Base-by-base conservation (phyloP, 64 coral and sea anemone genomes). In the Platygyra sinensis region DNA sequence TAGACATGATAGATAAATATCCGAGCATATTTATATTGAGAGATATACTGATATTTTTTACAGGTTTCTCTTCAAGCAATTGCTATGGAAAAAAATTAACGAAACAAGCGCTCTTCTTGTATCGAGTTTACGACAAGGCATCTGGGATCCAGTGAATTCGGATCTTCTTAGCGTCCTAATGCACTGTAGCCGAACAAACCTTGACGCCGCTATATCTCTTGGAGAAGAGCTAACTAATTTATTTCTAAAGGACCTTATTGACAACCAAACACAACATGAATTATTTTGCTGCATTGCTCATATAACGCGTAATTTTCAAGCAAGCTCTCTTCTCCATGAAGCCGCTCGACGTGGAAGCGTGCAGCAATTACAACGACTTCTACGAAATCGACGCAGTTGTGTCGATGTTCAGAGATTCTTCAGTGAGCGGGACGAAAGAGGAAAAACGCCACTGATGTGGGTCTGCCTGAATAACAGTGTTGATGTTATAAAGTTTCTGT, bases 401-500 rank as follows among this genome's bases (percentile, higher is more conserved):
- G 38, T 39, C 38, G 76, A 78, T 24, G 50, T 78, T 7, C 39
- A n/a, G n/a, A n/a, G n/a, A n/a, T n/a, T n/a, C n/a, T n/a, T n/a
- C n/a, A n/a, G n/a, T n/a, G n/a, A n/a, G 27, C 9, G 20, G 9
- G 22, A 78, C 49, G 50, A 25, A 50, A 25, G 24, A 54, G 46
- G 50, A n/a, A 77, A 25, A 52, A 77, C 75, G 0, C 20, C 76
- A 5, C 50, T 78, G 0, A 54, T 78, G 76, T 78, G 76, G 76
- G 42, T 49, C 10, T 78, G 20, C 20, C 20, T 20, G 19, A 52
- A 51, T 52, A 28, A 52, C 20, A 77, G 75, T 9, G 75, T 52
- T 78, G 46, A 78, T 55, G 76, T 54, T 54, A 78, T 78, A 52
- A 78, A 27, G 20, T 78, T 78, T 55, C 7, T 78, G 12, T 28